A percentile compares a stretch with the other conserved stretches of the same genome.
These are phyloP conservation scores for Saturnia japonica DNA, from an alignment of 2,888 invertebrate species.

Conservation along the genomic window DNA sequence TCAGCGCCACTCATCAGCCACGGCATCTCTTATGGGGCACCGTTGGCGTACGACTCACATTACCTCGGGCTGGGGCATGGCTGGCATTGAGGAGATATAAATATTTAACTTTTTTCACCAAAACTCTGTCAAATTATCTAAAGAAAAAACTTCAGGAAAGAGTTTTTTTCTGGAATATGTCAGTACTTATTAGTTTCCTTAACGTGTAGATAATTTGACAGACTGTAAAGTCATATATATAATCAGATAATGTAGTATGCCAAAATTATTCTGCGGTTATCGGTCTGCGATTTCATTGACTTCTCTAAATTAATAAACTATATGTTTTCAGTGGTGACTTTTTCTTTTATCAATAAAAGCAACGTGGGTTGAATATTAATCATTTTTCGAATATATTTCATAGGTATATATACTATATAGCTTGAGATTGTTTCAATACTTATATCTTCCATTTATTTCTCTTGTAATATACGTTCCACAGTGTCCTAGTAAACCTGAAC, in stretches of 20 bases:
- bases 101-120: background rate
- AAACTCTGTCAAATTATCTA: background rate
- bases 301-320: background rate
- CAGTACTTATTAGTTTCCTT: background rate
- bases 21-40: constrained; percentile 17
- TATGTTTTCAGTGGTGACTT: background rate
- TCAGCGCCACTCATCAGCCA: constrained; percentile 12
- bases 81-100: constrained; percentile 52
- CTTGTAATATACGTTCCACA: too few species aligned
- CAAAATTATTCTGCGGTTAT: background rate
- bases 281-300: background rate
- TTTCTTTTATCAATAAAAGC: background rate
- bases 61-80: constrained; percentile 58
- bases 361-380: too few species aligned
- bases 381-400: too few species aligned
- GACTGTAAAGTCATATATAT: background rate
- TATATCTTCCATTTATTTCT: too few species aligned
- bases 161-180: background rate
- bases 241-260: background rate
- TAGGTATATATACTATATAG: too few species aligned
- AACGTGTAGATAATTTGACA: background rate
- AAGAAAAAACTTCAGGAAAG: too few species aligned
- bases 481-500: too few species aligned
- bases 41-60: constrained; percentile 26
- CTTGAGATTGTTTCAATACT: too few species aligned